Conservation (phyloP, 2,113 vertebrate genomes). For the Zapornia atra region DNA sequence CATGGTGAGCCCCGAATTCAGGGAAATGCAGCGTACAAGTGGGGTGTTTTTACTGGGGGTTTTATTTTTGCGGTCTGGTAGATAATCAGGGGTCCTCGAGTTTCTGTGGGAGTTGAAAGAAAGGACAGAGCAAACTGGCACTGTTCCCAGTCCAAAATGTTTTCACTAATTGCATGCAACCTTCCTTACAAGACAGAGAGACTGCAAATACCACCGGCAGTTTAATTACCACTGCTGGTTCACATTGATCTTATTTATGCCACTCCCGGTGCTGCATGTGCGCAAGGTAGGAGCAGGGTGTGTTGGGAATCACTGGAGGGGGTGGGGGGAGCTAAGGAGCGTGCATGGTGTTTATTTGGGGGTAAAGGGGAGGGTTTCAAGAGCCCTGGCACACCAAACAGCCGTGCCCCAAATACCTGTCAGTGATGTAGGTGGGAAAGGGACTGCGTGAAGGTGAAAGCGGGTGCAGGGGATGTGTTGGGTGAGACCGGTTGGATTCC, state of each 20-base stretch:
- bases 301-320: neutral
- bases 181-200: conserved; percentile 32
- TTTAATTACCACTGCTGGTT: conserved; percentile 58
- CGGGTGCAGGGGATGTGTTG: accelerated
- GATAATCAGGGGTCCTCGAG: conserved; percentile 32
- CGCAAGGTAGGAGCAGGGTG: neutral
- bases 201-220: conserved; percentile 25
- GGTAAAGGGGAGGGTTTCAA: neutral
- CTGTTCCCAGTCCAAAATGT: conserved; percentile 63
- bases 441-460: accelerated
- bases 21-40: neutral
- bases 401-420: accelerated
- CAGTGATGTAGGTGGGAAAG: neutral
- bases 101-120: conserved; percentile 69
- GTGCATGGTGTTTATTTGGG: neutral
- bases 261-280: neutral
- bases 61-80: conserved; percentile 25
- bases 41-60: neutral
- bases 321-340: neutral
- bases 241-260: conserved; percentile 48
- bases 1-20: neutral
- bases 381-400: accelerated
- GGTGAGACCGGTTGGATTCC: neutral
- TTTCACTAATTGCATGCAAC: conserved; percentile 64
- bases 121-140: conserved; percentile 64